Evolutionary conservation across 2,888 invertebrate species (phyloP).

Genomic region (Rhaphigaster nebulosa): DNA sequence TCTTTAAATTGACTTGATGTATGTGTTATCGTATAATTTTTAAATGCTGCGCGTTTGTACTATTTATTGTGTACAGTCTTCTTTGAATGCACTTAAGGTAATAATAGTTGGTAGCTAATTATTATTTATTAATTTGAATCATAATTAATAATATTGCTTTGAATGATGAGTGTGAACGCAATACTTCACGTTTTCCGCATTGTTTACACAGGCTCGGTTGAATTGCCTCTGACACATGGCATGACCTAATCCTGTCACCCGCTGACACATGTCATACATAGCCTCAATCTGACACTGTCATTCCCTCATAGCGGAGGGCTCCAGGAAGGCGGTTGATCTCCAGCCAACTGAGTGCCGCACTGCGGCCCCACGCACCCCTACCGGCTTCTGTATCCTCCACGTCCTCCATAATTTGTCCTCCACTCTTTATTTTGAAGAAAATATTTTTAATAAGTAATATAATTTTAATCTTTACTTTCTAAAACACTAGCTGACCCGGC

Average conservation of each 20-base stretch:
- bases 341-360: constrained; percentile 30
- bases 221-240: not conserved
- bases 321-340: not conserved
- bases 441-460: too few relatives aligned
- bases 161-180: not conserved
- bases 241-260: not conserved
- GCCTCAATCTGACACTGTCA: not conserved
- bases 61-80: too few relatives aligned
- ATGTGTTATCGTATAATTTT: too few relatives aligned
- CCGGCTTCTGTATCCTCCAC: not conserved
- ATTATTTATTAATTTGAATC: too few relatives aligned
- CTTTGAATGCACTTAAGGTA: too few relatives aligned
- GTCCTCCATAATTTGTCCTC: not conserved
- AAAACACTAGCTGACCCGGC: too few relatives aligned
- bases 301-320: not conserved
- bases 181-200: not conserved
- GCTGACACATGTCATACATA: not conserved
- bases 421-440: not conserved
- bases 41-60: too few relatives aligned
- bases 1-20: too few relatives aligned
- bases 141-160: too few relatives aligned
- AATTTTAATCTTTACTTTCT: too few relatives aligned
- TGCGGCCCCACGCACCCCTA: constrained; percentile 40
- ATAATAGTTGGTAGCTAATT: too few relatives aligned
- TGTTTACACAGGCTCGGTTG: not conserved